Conservation (phyloP, 2,888 invertebrate species). For the Dolichopus griseipennis region DNA sequence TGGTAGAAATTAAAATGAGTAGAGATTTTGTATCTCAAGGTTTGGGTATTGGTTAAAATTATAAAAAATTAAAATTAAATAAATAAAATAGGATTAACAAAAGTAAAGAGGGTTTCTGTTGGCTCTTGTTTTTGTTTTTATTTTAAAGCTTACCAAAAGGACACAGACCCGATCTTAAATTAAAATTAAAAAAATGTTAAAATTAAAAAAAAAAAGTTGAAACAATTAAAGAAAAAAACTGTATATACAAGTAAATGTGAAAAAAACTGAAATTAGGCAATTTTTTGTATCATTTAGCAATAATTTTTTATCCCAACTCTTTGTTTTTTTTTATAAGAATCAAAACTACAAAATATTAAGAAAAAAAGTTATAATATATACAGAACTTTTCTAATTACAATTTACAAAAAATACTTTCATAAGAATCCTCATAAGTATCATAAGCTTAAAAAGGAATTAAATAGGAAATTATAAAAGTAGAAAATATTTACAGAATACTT, state of each 20-base stretch:
- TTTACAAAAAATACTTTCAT: neutral
- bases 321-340: neutral
- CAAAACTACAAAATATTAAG: too few relatives aligned
- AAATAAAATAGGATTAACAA: neutral
- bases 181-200: neutral
- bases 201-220: neutral
- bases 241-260: too few relatives aligned
- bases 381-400: neutral
- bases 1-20: too few relatives aligned
- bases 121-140: too few relatives aligned
- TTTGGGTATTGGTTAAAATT: neutral
- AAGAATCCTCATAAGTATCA: neutral
- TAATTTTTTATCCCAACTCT: neutral
- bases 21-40: too few relatives aligned
- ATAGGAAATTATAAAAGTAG: too few relatives aligned
- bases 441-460: neutral
- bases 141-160: too few relatives aligned
- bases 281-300: slow-evolving; percentile 6
- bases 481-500: too few relatives aligned
- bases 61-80: neutral
- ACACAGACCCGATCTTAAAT: neutral
- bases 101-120: neutral
- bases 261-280: neutral
- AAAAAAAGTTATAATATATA: too few relatives aligned
- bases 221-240: too few relatives aligned